Evolutionary conservation across 2,113 vertebrate genomes (phyloP).

Genomic region (Carettochelys insculpta): DNA sequence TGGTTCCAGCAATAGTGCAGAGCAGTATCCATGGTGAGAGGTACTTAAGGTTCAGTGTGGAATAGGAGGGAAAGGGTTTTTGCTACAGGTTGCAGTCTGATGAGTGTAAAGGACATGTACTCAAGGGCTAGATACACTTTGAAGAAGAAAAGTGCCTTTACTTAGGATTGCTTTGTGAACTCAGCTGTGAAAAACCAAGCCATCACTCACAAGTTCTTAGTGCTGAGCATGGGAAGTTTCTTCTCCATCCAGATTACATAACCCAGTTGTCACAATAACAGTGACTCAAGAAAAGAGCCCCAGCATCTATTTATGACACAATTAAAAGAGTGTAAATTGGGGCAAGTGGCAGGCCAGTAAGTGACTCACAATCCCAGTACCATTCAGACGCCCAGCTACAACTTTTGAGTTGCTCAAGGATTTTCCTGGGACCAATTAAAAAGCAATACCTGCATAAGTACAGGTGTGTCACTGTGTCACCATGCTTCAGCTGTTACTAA

Average conservation of each 20-base stretch:
- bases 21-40: not conserved
- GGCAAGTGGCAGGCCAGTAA: not conserved
- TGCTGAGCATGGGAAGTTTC: not conserved
- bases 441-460: not conserved
- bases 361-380: not conserved
- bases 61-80: not conserved
- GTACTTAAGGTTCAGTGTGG: not conserved
- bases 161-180: not conserved
- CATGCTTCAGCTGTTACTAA: not conserved
- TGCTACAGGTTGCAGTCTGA: not conserved
- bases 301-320: not conserved
- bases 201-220: not conserved
- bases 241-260: not conserved
- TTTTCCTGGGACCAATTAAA: not conserved
- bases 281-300: not conserved
- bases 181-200: not conserved
- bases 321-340: not conserved
- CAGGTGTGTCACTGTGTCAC: not conserved
- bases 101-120: too few relatives aligned
- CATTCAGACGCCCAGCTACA: not conserved
- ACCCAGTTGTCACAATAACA: not conserved
- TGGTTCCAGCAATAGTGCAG: not conserved
- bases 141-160: not conserved
- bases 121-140: not conserved
- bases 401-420: not conserved